phyloP scores from a whole-genome alignment of 2,113 vertebrate genomes.

The Tricholaema leucomelas region DNA sequence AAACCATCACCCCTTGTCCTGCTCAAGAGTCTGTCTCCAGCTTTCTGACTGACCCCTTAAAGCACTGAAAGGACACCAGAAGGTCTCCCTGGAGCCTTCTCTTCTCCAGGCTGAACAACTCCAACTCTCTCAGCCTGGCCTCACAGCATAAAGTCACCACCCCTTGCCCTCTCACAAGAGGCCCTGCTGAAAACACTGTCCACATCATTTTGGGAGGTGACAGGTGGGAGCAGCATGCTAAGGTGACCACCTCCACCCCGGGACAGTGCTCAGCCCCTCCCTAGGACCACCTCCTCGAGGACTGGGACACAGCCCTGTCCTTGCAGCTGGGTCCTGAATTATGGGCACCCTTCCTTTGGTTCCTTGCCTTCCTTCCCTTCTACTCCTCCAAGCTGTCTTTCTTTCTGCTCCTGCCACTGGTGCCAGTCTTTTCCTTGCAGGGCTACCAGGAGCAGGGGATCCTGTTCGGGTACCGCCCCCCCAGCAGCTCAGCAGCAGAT shows the following conservation, averaged over 20 bases:
- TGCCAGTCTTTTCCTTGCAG: constrained; percentile 57
- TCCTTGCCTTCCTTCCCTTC: neutral
- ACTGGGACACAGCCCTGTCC: neutral
- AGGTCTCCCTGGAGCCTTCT: too few relatives aligned
- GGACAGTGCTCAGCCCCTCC: neutral
- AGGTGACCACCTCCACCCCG: fast-evolving
- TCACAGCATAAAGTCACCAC: neutral
- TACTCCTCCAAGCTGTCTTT: neutral
- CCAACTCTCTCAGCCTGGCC: too few relatives aligned
- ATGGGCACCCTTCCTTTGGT: fast-evolving
- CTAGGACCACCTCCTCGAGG: fast-evolving
- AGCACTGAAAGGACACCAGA: too few relatives aligned
- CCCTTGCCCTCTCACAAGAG: neutral
- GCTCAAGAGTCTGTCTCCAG: neutral
- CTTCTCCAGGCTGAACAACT: too few relatives aligned
- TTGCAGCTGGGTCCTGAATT: fast-evolving
- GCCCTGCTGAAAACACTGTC: neutral
- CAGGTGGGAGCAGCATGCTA: fast-evolving
- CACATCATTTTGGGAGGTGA: neutral
- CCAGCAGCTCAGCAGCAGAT: constrained; percentile 83
- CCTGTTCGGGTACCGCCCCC: constrained; percentile 90
- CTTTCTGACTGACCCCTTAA: too few relatives aligned
- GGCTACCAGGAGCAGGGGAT: constrained; percentile 91
- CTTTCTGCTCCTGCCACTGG: too few relatives aligned
- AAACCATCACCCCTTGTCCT: neutral